Evolutionary conservation across 2,888 invertebrate genomes (phyloP), one percentile per base, ranked within the genome.

Genomic region (Tiphia femorata): DNA sequence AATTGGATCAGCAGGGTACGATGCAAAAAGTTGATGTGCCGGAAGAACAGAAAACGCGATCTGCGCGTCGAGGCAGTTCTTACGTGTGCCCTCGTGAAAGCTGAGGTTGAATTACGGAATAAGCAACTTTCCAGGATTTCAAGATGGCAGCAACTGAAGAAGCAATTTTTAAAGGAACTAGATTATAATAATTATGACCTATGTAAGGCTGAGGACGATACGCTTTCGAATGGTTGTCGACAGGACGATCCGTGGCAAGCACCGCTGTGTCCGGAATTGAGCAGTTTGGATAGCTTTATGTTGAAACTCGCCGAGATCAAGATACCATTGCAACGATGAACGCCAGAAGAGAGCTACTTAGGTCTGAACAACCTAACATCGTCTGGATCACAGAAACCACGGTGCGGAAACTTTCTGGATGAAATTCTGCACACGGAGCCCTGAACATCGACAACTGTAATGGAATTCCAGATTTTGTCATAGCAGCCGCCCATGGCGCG

Each of bases 221-320:
- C 50, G 1, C 20, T 29, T 16, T 27, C 52, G 6, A 42, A 38
- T 1, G 33, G 17, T 3, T 42, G n/a, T 16, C 46, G 64, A 3
- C 43, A 61, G 3, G 49, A 56, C 1, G 50, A 67, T 46, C 63
- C 63, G 0, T 81, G 79, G 80, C 64, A 69, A 33, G 67, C 68
- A 12, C 38, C 66, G n/a, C 48, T 72, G 2, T 84, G 80, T 49
- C 87, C 88, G 78, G 90, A 89, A 82, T 85, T 90, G 77, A 86
- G 86, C 80, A 88, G 88, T 73, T 80, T 91, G 80, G 88, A 90
- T 84, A 86, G 84, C 76, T 90, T 90, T 83, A 90, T 91, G 86
- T 86, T 85, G 70, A 86, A 89, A 82, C 83, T 90, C 77, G 88
- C 87, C 76, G 85, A 85, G 80, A 86, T 89, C 65, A 89, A 89